These are phyloP conservation scores for Rattus rattus DNA, from an alignment of 2,113 vertebrate genomes.

Conservation along the genomic window DNA sequence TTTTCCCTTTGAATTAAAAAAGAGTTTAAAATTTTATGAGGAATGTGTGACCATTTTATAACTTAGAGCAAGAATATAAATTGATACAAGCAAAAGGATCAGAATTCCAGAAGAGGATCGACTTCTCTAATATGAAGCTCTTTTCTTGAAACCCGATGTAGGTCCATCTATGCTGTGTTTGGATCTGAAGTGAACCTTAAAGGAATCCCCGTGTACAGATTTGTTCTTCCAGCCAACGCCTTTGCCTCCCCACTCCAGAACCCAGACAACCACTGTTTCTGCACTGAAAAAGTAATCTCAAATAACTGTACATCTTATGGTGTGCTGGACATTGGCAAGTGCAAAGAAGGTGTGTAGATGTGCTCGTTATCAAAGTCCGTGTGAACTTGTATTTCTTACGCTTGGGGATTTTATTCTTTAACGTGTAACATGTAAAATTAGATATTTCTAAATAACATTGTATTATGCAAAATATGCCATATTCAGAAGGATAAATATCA, in stretches of 20 bases:
- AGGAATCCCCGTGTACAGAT: constrained; percentile 94
- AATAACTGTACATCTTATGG: constrained; percentile 91
- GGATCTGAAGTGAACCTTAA: constrained; percentile 84
- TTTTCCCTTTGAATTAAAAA: not conserved
- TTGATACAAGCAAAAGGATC: not conserved
- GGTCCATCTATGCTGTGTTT: constrained; percentile 92
- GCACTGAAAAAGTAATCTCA: constrained; percentile 82
- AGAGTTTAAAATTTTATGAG: not conserved
- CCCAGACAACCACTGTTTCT: constrained; percentile 93
- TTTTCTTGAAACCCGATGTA: constrained; percentile 77
- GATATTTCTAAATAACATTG: not conserved
- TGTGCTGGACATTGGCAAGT: constrained; percentile 90
- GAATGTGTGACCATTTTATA: not conserved
- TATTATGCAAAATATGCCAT: not conserved
- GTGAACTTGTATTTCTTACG: not conserved
- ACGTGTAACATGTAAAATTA: not conserved
- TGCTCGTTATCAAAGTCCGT: not conserved
- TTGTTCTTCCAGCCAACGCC: constrained; percentile 85
- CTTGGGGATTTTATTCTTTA: not conserved
- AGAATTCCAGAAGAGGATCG: not conserved
- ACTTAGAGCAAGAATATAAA: constrained; percentile 34
- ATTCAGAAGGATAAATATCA: not conserved
- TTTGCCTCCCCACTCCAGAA: constrained; percentile 90
- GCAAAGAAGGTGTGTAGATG: constrained; percentile 87
- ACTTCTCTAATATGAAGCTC: not conserved